These are phyloP conservation scores for Autographa pulchrina DNA, from an alignment of 2,888 invertebrate genomes.

Conservation along the genomic window DNA sequence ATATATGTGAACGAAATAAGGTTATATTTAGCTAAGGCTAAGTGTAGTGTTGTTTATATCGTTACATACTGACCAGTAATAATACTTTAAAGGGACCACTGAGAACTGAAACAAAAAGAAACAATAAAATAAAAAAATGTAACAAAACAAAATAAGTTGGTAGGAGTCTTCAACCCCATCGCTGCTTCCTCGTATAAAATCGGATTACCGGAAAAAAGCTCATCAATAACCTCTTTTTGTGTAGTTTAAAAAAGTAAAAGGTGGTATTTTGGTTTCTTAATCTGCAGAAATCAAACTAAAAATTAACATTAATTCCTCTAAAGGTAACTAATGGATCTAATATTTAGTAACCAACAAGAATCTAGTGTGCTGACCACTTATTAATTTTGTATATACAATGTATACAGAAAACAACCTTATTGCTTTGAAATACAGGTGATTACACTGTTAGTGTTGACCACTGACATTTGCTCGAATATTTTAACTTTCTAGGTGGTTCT, in stretches of 20 bases:
- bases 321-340: too few relatives aligned
- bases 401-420: neutral
- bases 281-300: too few relatives aligned
- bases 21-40: constrained; percentile 34
- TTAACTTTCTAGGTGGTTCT: neutral
- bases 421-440: neutral
- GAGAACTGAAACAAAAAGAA: constrained; percentile 84
- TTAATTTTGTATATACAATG: too few relatives aligned
- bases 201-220: too few relatives aligned
- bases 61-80: constrained; percentile 64
- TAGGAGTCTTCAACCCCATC: neutral
- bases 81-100: constrained; percentile 78
- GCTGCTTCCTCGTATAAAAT: neutral
- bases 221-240: too few relatives aligned
- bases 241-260: too few relatives aligned
- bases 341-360: too few relatives aligned
- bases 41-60: constrained; percentile 3
- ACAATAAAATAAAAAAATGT: constrained; percentile 56
- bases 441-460: neutral
- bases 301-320: too few relatives aligned
- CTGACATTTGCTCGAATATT: neutral
- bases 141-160: constrained; percentile 13
- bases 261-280: too few relatives aligned
- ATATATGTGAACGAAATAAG: constrained; percentile 24
- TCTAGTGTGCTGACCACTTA: too few relatives aligned